These are phyloP conservation scores for Galbula dea DNA, from an alignment of 2,113 vertebrate species.

Conservation along the genomic window DNA sequence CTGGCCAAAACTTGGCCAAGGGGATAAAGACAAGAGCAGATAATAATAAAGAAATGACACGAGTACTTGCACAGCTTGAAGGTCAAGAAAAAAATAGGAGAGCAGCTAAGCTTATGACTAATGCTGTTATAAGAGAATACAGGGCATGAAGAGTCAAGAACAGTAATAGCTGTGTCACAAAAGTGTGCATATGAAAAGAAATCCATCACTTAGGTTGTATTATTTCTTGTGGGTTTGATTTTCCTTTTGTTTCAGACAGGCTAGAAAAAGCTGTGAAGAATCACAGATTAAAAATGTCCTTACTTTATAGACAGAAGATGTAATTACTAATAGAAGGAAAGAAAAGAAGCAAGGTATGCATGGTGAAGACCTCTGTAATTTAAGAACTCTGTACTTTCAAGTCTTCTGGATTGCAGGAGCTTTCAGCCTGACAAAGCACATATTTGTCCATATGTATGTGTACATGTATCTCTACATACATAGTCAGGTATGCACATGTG, in stretches of 20 bases:
- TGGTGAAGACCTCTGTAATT: neutral
- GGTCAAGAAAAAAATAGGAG: neutral
- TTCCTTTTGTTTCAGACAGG: neutral
- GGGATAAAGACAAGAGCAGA: neutral
- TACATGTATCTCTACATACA: neutral
- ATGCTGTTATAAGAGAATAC: neutral
- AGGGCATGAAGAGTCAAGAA: neutral
- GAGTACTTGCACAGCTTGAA: neutral
- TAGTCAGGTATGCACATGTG: neutral
- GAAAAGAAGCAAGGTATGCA: neutral
- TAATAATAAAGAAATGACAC: neutral
- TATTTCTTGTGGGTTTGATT: neutral
- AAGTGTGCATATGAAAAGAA: neutral
- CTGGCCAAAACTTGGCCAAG: neutral
- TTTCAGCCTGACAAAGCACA: neutral
- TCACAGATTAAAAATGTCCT: neutral
- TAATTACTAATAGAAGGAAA: neutral
- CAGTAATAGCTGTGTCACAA: neutral
- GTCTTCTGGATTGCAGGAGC: neutral
- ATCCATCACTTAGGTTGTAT: neutral
- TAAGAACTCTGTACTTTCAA: neutral
- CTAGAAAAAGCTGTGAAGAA: neutral
- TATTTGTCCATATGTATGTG: neutral
- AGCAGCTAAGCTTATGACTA: neutral
- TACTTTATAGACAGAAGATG: neutral